Evolutionary conservation across 2,113 vertebrate genomes (phyloP).

Genomic region (Spea multiplicata): DNA sequence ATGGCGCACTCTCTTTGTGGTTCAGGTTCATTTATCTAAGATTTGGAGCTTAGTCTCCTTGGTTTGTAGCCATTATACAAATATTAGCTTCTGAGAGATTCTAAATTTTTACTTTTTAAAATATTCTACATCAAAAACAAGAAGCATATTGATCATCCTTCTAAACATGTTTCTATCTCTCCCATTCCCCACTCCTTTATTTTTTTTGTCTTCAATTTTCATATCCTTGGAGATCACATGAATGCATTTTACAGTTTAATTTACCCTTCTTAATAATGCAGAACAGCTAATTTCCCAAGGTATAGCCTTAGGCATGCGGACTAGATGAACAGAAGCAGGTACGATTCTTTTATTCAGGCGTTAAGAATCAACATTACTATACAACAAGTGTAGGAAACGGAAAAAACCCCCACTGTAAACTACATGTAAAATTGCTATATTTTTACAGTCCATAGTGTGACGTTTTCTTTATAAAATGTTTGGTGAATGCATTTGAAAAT

Average conservation of each 20-base stretch:
- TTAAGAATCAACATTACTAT: conserved; percentile 38
- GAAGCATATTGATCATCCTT: conserved; percentile 14
- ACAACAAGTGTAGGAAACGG: conserved; percentile 17
- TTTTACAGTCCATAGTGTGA: too few species aligned
- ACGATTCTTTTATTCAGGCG: conserved; percentile 30
- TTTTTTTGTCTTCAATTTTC: conserved; percentile 42
- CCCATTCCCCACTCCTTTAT: conserved; percentile 16
- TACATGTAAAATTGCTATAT: conserved; percentile 16
- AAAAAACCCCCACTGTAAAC: conserved; percentile 10
- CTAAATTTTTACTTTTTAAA: neutral
- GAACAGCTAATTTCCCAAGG: conserved; percentile 38
- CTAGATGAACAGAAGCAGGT: conserved; percentile 9
- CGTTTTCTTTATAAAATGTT: too few species aligned
- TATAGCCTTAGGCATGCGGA: conserved; percentile 27
- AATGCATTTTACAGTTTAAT: conserved; percentile 41
- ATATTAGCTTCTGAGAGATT: too few species aligned
- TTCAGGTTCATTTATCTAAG: too few species aligned
- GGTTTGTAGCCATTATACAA: too few species aligned
- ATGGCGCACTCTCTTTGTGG: too few species aligned
- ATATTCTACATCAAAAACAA: conserved; percentile 12
- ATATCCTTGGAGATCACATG: conserved; percentile 33
- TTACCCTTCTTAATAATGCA: conserved; percentile 11
- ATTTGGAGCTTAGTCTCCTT: too few species aligned
- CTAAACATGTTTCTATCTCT: conserved; percentile 16
- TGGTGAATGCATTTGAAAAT: too few species aligned